Evolutionary conservation across 2,797 vertebrate genomes (phyloP).

Genomic region (Chaetodon trifasciatus): DNA sequence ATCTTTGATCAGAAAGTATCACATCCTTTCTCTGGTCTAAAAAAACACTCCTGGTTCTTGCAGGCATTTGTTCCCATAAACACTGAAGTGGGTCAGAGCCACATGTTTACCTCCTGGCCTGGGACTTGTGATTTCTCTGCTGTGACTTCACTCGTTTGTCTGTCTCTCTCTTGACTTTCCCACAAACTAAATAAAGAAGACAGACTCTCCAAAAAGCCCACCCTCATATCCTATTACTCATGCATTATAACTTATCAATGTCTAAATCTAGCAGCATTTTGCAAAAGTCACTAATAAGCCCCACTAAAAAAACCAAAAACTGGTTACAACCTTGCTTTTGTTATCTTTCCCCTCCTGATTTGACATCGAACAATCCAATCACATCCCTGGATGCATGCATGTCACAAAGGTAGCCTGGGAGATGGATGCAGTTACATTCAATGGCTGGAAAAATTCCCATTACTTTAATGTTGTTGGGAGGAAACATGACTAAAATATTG

Average conservation of each 20-base stretch:
- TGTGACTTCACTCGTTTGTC: constrained; percentile 6
- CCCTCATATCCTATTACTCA: background rate
- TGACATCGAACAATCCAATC: too few species aligned
- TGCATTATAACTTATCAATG: background rate
- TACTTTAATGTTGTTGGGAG: too few species aligned
- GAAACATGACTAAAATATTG: too few species aligned
- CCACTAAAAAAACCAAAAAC: too few species aligned
- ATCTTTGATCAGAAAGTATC: background rate
- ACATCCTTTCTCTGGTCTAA: background rate
- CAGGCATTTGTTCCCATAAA: constrained; percentile 6
- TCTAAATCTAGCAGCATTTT: background rate
- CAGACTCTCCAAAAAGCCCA: background rate
- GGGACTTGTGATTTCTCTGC: constrained; percentile 30
- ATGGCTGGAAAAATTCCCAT: too few species aligned
- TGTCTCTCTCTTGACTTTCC: background rate
- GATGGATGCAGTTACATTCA: too few species aligned
- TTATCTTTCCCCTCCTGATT: too few species aligned
- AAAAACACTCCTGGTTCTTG: background rate
- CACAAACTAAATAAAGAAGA: constrained; percentile 16
- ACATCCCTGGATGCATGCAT: too few species aligned
- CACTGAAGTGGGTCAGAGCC: background rate
- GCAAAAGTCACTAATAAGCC: too few species aligned
- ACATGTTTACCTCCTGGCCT: constrained; percentile 3
- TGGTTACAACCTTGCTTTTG: too few species aligned
- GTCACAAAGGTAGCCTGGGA: too few species aligned